A percentile compares a stretch with the other conserved stretches of the same genome.
These are phyloP conservation scores for Chironomus striatipennis DNA, from an alignment of 1,140 invertebrate genomes.

Conservation along the genomic window DNA sequence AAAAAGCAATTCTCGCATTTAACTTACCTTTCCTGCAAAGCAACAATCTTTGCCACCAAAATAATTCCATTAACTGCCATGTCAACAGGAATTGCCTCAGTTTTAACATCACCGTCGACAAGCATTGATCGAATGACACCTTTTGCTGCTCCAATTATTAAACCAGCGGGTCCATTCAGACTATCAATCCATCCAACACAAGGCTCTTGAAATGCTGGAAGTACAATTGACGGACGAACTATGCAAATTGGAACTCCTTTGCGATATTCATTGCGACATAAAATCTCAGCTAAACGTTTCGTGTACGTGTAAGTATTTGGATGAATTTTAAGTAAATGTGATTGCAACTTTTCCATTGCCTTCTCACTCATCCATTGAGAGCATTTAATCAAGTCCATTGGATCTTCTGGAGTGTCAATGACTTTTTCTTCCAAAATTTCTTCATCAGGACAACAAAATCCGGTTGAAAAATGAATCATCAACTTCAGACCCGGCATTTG, in stretches of 20 bases:
- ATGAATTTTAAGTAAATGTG: constrained; percentile 54
- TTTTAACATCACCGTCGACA: constrained; percentile 56
- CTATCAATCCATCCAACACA: constrained; percentile 76
- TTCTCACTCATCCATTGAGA: constrained; percentile 60
- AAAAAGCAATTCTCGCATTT: too few species aligned
- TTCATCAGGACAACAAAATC: constrained; percentile 50
- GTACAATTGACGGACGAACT: constrained; percentile 53
- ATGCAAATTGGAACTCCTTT: constrained; percentile 35
- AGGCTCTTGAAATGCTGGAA: constrained; percentile 47
- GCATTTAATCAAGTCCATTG: constrained; percentile 57
- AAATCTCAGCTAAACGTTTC: constrained; percentile 58
- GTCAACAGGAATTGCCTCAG: constrained; percentile 77
- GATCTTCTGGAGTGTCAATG: constrained; percentile 54
- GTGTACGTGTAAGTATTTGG: constrained; percentile 70
- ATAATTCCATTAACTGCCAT: constrained; percentile 71
- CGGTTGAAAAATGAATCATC: constrained; percentile 60
- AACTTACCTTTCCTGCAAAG: constrained; percentile 21
- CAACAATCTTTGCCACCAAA: constrained; percentile 42
- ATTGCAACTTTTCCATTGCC: constrained; percentile 54
- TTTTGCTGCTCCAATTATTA: constrained; percentile 63
- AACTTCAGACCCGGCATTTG: constrained; percentile 46
- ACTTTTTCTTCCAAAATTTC: constrained; percentile 56
- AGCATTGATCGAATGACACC: constrained; percentile 73
- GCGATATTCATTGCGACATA: constrained; percentile 52
- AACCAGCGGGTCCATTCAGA: constrained; percentile 74